Percentiles rank a stretch among this genome's conserved stretches.
phyloP scores from a whole-genome alignment of 2,113 vertebrate genomes.

The Asarcornis scutulata region DNA sequence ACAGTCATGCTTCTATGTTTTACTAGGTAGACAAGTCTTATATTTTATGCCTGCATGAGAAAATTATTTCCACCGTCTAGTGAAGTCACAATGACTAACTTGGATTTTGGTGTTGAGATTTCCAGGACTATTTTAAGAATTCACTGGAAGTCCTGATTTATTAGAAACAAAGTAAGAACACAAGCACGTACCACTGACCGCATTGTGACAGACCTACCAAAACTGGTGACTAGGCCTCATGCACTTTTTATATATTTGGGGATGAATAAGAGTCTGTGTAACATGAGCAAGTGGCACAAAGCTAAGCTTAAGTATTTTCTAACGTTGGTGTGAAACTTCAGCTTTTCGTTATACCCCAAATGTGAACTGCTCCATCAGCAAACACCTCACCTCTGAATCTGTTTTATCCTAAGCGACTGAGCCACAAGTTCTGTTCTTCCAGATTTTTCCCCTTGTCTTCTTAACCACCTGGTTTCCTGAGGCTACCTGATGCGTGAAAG shows the following conservation, averaged over 20 bases:
- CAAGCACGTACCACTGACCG: background rate
- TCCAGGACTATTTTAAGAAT: background rate
- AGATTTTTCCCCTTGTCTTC: background rate
- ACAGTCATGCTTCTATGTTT: background rate
- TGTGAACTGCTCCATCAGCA: background rate
- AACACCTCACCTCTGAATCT: background rate
- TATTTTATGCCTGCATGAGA: background rate
- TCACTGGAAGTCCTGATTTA: background rate
- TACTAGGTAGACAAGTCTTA: background rate
- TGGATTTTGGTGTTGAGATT: background rate
- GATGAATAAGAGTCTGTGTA: background rate
- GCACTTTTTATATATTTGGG: background rate
- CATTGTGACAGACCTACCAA: background rate
- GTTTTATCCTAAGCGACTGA: background rate
- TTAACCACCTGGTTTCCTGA: background rate
- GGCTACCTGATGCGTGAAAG: background rate
- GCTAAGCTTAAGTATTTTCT: background rate
- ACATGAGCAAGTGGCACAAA: background rate
- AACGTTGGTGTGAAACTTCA: background rate
- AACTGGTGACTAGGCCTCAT: background rate
- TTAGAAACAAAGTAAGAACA: conserved; percentile 9
- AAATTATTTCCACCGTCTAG: background rate
- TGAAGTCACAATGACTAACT: background rate
- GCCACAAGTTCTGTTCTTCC: background rate
- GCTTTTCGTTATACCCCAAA: background rate